Evolutionary conservation across 2,797 vertebrate genomes (phyloP).

Genomic region (Neosilurus mollespiculum): DNA sequence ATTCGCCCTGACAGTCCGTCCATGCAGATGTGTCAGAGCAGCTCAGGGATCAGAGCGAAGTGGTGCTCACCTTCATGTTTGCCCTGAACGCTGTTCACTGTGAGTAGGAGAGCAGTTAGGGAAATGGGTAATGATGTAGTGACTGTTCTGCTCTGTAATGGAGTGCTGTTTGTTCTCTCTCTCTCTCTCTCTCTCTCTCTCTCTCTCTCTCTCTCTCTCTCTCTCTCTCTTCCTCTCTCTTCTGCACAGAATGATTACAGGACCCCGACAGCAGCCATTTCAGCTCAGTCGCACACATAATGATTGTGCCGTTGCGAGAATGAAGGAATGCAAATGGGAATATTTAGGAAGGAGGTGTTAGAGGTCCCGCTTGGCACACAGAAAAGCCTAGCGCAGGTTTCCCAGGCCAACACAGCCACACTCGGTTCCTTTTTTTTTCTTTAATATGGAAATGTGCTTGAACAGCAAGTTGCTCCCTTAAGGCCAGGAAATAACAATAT

Average conservation of each 20-base stretch:
- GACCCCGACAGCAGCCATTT: slow-evolving; percentile 20
- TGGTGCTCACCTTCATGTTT: background rate
- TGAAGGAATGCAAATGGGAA: slow-evolving; percentile 24
- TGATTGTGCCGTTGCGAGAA: slow-evolving; percentile 1
- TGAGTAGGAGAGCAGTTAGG: slow-evolving; percentile 11
- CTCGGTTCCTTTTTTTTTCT: background rate
- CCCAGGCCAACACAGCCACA: background rate
- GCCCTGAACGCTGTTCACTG: background rate
- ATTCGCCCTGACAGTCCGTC: background rate
- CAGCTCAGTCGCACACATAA: slow-evolving; percentile 23
- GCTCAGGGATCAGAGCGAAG: background rate
- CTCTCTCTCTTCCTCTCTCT: background rate
- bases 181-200: slow-evolving; percentile 3
- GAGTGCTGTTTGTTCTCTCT: slow-evolving; percentile 27
- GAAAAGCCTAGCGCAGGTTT: slow-evolving; percentile 9
- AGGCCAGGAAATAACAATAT: slow-evolving; percentile 24
- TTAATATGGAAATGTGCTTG: slow-evolving; percentile 30
- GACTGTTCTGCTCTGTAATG: slow-evolving; percentile 17
- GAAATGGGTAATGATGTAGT: slow-evolving; percentile 30
- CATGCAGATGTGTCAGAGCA: background rate
- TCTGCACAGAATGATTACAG: slow-evolving; percentile 28
- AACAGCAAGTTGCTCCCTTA: background rate
- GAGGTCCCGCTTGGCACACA: slow-evolving; percentile 16
- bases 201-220: slow-evolving; percentile 19
- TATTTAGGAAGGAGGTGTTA: slow-evolving; percentile 31